Evolutionary conservation across 1,140 invertebrate genomes (phyloP).

Genomic region (Drosophila mauritiana): DNA sequence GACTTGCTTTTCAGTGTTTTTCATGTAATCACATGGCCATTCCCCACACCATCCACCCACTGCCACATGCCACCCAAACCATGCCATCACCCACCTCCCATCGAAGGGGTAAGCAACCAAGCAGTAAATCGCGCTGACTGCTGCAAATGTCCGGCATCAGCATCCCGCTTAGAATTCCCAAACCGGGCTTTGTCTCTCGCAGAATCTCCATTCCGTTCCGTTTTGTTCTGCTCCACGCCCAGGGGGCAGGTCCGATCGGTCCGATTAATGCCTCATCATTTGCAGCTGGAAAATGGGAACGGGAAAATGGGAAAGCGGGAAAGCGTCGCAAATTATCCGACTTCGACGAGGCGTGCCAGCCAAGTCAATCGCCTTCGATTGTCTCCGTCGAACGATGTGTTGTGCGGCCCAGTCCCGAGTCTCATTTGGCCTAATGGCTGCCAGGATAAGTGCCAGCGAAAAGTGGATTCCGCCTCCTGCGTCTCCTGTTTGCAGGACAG

Average conservation of each 20-base stretch:
- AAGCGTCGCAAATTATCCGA: conserved; percentile 56
- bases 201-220: conserved; percentile 34
- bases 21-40: conserved; percentile 62
- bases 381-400: conserved; percentile 30
- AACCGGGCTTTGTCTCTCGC: conserved; percentile 20
- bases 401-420: conserved; percentile 15
- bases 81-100: background rate
- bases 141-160: conserved; percentile 46
- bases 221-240: conserved; percentile 58
- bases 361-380: conserved; percentile 50
- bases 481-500: background rate
- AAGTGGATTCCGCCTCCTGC: background rate
- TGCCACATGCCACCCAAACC: background rate
- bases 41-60: conserved; percentile 23
- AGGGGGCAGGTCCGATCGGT: conserved; percentile 53
- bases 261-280: conserved; percentile 78
- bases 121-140: conserved; percentile 76
- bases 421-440: conserved; percentile 46
- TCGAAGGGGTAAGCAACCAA: conserved; percentile 53
- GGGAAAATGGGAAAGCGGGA: conserved; percentile 10
- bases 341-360: conserved; percentile 45
- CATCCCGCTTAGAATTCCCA: conserved; percentile 43
- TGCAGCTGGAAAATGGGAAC: conserved; percentile 43
- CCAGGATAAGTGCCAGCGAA: conserved; percentile 22
- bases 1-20: conserved; percentile 45